Conservation (phyloP, 2,888 invertebrate species). For the Epinotia demarniana region DNA sequence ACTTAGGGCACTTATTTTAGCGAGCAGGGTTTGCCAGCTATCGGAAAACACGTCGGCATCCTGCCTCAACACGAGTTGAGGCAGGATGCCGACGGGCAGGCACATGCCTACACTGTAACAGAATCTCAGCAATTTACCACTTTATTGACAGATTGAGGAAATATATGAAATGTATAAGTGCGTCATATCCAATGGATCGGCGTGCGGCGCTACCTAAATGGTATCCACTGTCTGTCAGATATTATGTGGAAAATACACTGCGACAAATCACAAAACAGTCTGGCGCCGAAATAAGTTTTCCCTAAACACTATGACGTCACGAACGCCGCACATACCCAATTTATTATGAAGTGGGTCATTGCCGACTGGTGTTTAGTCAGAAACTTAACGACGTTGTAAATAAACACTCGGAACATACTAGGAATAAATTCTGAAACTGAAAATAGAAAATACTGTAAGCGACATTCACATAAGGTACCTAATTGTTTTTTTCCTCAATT, state of each 20-base stretch:
- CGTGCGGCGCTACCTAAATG: too few species aligned
- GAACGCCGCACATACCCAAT: not conserved
- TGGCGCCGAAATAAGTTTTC: not conserved
- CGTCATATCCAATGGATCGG: not conserved
- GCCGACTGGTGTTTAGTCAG: slow-evolving; percentile 16
- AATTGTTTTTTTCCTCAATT: too few species aligned
- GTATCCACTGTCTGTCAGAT: not conserved
- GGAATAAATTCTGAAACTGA: not conserved
- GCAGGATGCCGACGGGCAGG: too few species aligned
- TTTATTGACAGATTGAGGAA: not conserved
- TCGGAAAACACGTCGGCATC: too few species aligned
- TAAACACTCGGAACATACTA: slow-evolving; percentile 9
- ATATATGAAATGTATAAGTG: not conserved
- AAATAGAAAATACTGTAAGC: not conserved
- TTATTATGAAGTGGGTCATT: slow-evolving; percentile 32
- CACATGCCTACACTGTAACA: not conserved
- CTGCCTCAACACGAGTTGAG: too few species aligned
- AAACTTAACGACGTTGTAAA: slow-evolving; percentile 5
- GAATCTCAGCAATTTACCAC: not conserved
- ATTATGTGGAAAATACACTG: too few species aligned
- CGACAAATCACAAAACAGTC: not conserved
- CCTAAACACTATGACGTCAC: slow-evolving; percentile 16
- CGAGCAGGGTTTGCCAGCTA: too few species aligned
- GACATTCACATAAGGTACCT: not conserved
- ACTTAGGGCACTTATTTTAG: too few species aligned